These are phyloP conservation scores for Ditylenchus weischeri DNA, from an alignment of 2,888 invertebrate species.

Conservation along the genomic window DNA sequence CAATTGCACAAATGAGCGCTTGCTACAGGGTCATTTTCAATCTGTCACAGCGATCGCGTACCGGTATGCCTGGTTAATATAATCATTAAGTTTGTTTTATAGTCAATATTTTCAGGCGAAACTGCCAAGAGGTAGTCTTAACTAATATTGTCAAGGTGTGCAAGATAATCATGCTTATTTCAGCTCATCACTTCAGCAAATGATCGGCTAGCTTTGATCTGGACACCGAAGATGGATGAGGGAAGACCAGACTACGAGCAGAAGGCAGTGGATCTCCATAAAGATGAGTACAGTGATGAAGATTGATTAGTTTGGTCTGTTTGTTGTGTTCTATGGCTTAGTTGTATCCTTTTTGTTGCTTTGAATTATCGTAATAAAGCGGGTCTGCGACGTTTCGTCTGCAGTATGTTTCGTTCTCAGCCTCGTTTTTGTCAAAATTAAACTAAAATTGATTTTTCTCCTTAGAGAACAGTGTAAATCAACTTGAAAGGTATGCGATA, in stretches of 20 bases:
- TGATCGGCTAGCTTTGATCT: conserved; percentile 27
- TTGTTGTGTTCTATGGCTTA: too few species aligned
- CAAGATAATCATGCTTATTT: conserved; percentile 1
- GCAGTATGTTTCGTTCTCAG: too few species aligned
- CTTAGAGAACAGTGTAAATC: too few species aligned
- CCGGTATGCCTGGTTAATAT: conserved; percentile 7
- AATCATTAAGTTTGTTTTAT: too few species aligned
- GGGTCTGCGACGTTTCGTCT: too few species aligned
- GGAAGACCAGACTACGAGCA: conserved; percentile 3
- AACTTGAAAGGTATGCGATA: too few species aligned
- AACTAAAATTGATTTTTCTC: too few species aligned
- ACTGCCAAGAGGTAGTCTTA: too few species aligned
- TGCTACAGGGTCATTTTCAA: conserved; percentile 25
- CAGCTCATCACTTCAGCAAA: conserved; percentile 29
- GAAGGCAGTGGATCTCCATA: conserved; percentile 15
- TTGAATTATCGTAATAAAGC: too few species aligned
- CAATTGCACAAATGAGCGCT: neutral
- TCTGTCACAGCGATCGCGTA: conserved; percentile 18
- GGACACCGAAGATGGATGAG: conserved; percentile 30
- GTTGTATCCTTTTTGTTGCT: too few species aligned
- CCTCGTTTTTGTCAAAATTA: too few species aligned
- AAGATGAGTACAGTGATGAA: conserved; percentile 31
- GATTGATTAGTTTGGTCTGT: conserved; percentile 5
- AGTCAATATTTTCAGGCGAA: too few species aligned
- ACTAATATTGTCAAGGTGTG: neutral